Base-by-base conservation (phyloP, 2,888 invertebrate species). In the Rhamnusium bicolor region DNA sequence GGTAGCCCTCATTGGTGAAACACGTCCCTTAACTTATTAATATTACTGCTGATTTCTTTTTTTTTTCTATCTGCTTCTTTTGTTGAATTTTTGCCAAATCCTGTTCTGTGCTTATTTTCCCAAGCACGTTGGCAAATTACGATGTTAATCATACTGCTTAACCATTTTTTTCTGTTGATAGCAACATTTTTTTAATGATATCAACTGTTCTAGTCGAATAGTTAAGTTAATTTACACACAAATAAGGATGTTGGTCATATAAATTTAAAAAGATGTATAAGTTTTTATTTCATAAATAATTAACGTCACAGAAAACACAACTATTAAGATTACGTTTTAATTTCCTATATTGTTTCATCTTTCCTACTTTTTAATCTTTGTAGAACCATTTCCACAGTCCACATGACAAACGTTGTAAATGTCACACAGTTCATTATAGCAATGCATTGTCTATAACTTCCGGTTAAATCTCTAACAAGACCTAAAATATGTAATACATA, bases 391-490 rank as follows among this genome's bases (percentile, higher is more conserved):
- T 93, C 92, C 0, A 87, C 83, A 12, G 88, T 85, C 93, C 93
- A 93, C 81, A 92, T 86, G 0, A 90, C 66, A 7, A 93, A 86
- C 1, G 93, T 92, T 0, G 91, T 67, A 32, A 90, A 82, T 2
- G 93, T 92, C 12, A 93, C 88, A 12, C 87, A 79, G 82, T 93
- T 93, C 67, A 93, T 89, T n/a, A 92, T 85, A 58, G 91, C 85
- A 58, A 94, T 91, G 12, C 92, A 92, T 27, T 90, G 83, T 49
- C 86, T 84, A 84, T 93, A 94, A 60, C 90, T 91, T 19, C 92
- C 93, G 5, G 91, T 91, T 2, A 82, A 72, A 79, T 93, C 93
- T 53, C 92, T 90, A 53, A 93, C 88, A 18, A 90, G 84, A 81
- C 93, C 93, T 73, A 53, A 53, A 74, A 70, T 8, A 46, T n/a